Conservation (phyloP, 2,888 invertebrate species). For the Trichopoda pennipes region DNA sequence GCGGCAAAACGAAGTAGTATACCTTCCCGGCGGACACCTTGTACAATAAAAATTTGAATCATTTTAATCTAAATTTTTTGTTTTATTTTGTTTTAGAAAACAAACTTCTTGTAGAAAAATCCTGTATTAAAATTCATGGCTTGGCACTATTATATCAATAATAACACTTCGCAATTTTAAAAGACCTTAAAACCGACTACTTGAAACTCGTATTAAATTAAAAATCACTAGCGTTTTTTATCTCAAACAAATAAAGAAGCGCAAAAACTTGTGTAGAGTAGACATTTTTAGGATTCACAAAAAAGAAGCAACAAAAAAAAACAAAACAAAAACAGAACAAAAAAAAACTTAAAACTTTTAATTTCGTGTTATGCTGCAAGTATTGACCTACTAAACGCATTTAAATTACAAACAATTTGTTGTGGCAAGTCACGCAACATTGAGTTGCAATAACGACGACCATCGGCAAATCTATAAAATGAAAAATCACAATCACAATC, state of each 20-base stretch:
- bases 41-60: too few species aligned
- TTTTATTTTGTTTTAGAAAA: too few species aligned
- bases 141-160: too few species aligned
- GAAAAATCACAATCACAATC: slow-evolving; percentile 32
- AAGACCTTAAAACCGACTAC: neutral
- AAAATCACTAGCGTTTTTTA: neutral
- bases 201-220: neutral
- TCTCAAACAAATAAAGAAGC: slow-evolving; percentile 48
- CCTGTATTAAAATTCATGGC: too few species aligned
- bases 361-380: slow-evolving; percentile 65
- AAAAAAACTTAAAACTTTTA: slow-evolving; percentile 36
- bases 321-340: neutral
- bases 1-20: too few species aligned
- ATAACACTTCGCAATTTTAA: too few species aligned
- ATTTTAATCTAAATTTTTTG: too few species aligned
- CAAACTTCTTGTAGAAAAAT: too few species aligned
- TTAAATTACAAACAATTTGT: slow-evolving; percentile 67
- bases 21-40: too few species aligned
- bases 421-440: slow-evolving; percentile 69
- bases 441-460: slow-evolving; percentile 51
- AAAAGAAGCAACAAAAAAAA: too few species aligned
- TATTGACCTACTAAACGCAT: slow-evolving; percentile 70
- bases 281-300: slow-evolving; percentile 17
- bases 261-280: slow-evolving; percentile 27
- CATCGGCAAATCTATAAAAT: slow-evolving; percentile 52